A percentile compares a stretch with the other conserved stretches of the same genome.
Evolutionary conservation across 1,140 invertebrate genomes (phyloP).

Genomic region (Apis laboriosa): DNA sequence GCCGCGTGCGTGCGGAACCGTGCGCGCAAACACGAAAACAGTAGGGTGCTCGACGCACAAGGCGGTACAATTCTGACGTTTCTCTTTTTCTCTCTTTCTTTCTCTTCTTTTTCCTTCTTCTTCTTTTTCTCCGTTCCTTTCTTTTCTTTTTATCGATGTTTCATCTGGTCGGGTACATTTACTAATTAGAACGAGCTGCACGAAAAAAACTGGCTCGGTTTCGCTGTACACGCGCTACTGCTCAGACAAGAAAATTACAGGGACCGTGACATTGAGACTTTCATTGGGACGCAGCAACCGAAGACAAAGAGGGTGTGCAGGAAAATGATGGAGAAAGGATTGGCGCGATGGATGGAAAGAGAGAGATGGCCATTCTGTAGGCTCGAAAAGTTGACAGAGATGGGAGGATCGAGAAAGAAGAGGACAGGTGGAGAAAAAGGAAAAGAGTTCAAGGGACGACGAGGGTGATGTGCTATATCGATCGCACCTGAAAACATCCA

Average conservation of each 20-base stretch:
- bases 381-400: conserved; percentile 21
- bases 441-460: conserved; percentile 49
- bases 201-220: conserved; percentile 11
- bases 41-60: neutral
- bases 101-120: no score
- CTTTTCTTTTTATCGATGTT: conserved; percentile 19
- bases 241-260: conserved; percentile 62
- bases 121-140: no score
- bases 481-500: conserved; percentile 66
- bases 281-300: conserved; percentile 7
- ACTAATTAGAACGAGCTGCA: conserved; percentile 60
- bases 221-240: conserved; percentile 27
- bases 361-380: neutral
- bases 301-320: neutral
- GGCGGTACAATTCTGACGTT: neutral
- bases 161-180: conserved; percentile 54
- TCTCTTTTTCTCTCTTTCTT: no score
- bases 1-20: conserved; percentile 31
- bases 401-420: neutral
- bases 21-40: neutral
- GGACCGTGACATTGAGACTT: conserved; percentile 63
- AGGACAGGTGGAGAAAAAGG: conserved; percentile 34
- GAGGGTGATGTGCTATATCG: conserved; percentile 63
- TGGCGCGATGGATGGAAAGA: neutral
- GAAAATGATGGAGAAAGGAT: neutral